Conservation (phyloP, 2,797 vertebrate genomes). For the Staurois parvus region DNA sequence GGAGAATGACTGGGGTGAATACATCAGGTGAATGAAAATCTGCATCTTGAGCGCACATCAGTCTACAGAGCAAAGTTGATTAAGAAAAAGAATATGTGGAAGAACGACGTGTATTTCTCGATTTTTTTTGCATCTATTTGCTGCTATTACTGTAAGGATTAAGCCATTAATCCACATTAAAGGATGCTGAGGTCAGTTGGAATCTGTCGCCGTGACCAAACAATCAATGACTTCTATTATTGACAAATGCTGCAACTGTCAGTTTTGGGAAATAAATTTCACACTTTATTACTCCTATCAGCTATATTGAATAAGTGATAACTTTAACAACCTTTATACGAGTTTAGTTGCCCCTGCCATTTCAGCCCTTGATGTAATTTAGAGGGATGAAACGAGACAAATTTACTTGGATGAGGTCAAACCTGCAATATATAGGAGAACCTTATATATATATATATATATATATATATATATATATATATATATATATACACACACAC, state of each 20-base stretch:
- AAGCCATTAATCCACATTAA: neutral
- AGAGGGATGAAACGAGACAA: too few species aligned
- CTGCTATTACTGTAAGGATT: neutral
- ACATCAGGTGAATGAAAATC: constrained; percentile 12
- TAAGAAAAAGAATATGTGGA: constrained; percentile 1
- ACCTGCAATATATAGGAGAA: too few species aligned
- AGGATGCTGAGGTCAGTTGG: neutral
- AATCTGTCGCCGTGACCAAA: neutral
- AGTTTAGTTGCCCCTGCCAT: neutral
- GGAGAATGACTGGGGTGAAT: constrained; percentile 3
- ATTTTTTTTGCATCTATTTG: neutral
- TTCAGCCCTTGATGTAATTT: neutral
- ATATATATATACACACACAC: too few species aligned
- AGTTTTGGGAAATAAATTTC: neutral
- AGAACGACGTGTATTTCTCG: neutral
- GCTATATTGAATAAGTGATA: neutral
- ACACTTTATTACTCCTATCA: neutral
- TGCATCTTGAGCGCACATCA: neutral
- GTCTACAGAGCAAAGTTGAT: constrained; percentile 1
- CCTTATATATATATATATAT: too few species aligned
- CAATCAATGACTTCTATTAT: neutral
- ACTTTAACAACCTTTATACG: neutral
- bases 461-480: too few species aligned
- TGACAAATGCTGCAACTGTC: neutral
- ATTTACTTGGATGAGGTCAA: too few species aligned